Evolutionary conservation across 1,140 invertebrate species (phyloP), one percentile per base, ranked within the genome.

Genomic region (Drosophila truncata): DNA sequence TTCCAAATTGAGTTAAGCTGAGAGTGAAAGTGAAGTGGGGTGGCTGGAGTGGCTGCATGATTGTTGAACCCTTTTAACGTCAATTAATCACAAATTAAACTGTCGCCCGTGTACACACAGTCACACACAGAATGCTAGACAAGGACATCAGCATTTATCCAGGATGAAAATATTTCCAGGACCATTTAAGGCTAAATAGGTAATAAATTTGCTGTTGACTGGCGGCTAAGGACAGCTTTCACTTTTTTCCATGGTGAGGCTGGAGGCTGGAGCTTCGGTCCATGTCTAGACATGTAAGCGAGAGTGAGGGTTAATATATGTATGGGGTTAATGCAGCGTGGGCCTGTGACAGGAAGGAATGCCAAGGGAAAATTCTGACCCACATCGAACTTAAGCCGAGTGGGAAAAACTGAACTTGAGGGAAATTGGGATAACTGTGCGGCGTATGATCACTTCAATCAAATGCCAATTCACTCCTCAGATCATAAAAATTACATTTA

Each of bases 61-160:
- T 65, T 79, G 82, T 82, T 82, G 83, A 90, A 90, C 85, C 86
- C 85, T 90, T 90, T 90, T 90, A 90, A 90, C 86, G 85, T 90
- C 85, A 90, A 90, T 90, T 90, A 90, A 90, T 90, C 86, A 82
- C 85, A 90, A 90, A 90, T 90, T 90, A 90, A 90, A 82, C 85
- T 81, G 74, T 79, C 58, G 71, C 29, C 71, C 59, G 31, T 37
- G 54, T 13, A 57, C 59, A 80, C 42, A 61, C 61, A 61, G 2
- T n/a, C 58, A 44, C 4, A 27, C 35, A 25, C 13, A 16, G 16
- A 50, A 44, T 41, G 31, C 37, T 6, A 29, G 10, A 37, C 16
- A 41, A 13, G 42, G 42, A 60, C 66, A 82, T 83, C 74, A 64
- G 59, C 58, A 67, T 77, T 54, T 72, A 62, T 66, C 80, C 72